Evolutionary conservation across 1,140 invertebrate species (phyloP).

Genomic region (Trinorchestia longiramus): DNA sequence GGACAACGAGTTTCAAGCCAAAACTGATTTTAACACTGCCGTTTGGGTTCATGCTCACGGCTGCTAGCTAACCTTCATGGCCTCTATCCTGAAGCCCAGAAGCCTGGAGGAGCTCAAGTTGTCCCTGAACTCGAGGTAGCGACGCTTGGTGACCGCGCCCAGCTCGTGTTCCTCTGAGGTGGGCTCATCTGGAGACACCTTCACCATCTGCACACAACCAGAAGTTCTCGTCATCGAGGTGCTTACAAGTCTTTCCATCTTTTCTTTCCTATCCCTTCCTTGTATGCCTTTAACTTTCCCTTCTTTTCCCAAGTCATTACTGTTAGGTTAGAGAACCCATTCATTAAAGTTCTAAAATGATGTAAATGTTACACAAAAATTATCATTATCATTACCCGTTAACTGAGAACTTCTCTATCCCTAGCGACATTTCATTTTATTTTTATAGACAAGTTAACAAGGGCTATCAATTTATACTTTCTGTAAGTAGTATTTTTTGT

Average conservation of each 20-base stretch:
- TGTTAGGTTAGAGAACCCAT: too few relatives aligned
- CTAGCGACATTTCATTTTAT: too few relatives aligned
- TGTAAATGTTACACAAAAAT: too few relatives aligned
- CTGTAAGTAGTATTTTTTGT: too few relatives aligned
- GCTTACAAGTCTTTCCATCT: not conserved
- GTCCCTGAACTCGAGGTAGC: conserved; percentile 96
- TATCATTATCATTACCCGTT: too few relatives aligned
- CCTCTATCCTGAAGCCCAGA: conserved; percentile 96
- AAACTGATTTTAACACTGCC: not conserved
- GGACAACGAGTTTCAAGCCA: not conserved
- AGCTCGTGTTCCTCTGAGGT: conserved; percentile 83
- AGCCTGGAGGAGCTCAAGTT: conserved; percentile 91
- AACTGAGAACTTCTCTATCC: too few relatives aligned
- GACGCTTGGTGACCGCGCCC: conserved; percentile 88
- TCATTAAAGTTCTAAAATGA: too few relatives aligned
- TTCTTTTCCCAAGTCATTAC: too few relatives aligned
- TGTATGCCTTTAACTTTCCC: too few relatives aligned
- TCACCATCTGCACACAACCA: conserved; percentile 80
- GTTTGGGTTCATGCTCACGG: not conserved
- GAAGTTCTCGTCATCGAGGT: not conserved
- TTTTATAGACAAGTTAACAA: too few relatives aligned
- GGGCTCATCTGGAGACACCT: conserved; percentile 87
- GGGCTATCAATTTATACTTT: too few relatives aligned
- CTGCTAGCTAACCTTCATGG: conserved; percentile 80
- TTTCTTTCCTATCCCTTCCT: too few relatives aligned